These are phyloP conservation scores for Rhizomys pruinosus DNA, from an alignment of 2,113 vertebrate genomes.

Conservation along the genomic window DNA sequence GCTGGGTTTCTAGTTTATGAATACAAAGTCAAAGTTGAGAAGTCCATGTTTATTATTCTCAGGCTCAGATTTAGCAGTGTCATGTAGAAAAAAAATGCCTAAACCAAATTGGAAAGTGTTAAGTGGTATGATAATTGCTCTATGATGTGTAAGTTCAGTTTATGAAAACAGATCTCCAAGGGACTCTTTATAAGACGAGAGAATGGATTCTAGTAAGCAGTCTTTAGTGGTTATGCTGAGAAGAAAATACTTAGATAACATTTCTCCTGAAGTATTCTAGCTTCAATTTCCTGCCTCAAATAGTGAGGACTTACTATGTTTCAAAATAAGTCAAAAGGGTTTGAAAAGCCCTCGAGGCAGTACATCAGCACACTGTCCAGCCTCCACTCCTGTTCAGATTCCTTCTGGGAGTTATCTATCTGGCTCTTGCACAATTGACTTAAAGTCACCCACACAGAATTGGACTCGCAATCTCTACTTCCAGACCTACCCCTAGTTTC, in stretches of 20 bases:
- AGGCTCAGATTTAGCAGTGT: constrained; percentile 16
- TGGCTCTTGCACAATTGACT: constrained; percentile 61
- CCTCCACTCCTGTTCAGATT: neutral
- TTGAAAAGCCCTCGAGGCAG: neutral
- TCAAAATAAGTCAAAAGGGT: constrained; percentile 34
- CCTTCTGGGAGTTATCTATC: constrained; percentile 47
- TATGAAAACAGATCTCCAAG: neutral
- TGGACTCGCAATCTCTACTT: constrained; percentile 67
- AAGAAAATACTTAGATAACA: constrained; percentile 46
- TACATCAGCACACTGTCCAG: neutral
- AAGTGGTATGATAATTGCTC: neutral
- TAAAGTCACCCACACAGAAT: constrained; percentile 56
- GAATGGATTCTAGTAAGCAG: neutral
- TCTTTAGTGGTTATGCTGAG: constrained; percentile 16
- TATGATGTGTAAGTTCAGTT: neutral
- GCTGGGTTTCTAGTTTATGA: neutral
- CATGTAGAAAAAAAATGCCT: neutral
- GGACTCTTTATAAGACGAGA: neutral
- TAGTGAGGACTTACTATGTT: constrained; percentile 28
- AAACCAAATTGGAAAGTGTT: neutral
- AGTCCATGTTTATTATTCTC: constrained; percentile 27
- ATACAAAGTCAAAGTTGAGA: constrained; percentile 3
- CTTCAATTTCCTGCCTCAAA: constrained; percentile 50
- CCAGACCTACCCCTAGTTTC: constrained; percentile 69
- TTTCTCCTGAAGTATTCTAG: constrained; percentile 28